Percentiles rank a stretch among this genome's conserved stretches.
Conservation (phyloP, 2,888 invertebrate species). For the Melanchra persicariae region DNA sequence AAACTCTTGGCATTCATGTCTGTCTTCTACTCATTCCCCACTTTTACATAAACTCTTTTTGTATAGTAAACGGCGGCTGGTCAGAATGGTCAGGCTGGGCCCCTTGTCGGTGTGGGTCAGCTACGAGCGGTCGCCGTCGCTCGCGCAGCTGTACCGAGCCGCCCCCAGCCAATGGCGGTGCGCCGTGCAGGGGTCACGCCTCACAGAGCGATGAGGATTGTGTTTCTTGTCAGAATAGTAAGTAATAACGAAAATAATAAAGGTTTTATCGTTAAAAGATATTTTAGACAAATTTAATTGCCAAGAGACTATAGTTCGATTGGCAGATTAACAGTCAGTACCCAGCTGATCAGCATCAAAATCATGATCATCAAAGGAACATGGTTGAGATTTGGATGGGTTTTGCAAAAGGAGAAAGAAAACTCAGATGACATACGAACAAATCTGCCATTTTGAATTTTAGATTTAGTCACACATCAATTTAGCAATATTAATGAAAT, state of each 20-base stretch:
- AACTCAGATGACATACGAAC: no score
- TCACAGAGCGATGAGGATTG: conserved; percentile 96
- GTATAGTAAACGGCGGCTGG: conserved; percentile 97
- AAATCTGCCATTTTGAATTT: no score
- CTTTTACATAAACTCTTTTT: background rate
- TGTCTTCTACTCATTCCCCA: no score
- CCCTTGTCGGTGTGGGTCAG: conserved; percentile 94
- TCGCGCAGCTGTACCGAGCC: conserved; percentile 96
- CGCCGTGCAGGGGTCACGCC: conserved; percentile 94
- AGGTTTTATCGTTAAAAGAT: background rate
- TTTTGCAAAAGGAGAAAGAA: no score
- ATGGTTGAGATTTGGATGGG: background rate
- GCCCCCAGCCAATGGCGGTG: conserved; percentile 97
- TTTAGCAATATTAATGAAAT: background rate
- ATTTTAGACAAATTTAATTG: background rate
- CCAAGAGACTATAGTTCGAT: background rate
- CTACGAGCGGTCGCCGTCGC: conserved; percentile 94
- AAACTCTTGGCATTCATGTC: no score
- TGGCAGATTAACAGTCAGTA: no score
- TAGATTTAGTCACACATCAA: background rate
- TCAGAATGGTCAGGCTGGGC: conserved; percentile 97
- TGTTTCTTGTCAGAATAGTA: conserved; percentile 91
- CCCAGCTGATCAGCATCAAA: no score
- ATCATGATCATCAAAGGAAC: background rate
- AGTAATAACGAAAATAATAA: conserved; percentile 38